phyloP scores from a whole-genome alignment of 1,140 invertebrate species.

The Teleopsis dalmanni region DNA sequence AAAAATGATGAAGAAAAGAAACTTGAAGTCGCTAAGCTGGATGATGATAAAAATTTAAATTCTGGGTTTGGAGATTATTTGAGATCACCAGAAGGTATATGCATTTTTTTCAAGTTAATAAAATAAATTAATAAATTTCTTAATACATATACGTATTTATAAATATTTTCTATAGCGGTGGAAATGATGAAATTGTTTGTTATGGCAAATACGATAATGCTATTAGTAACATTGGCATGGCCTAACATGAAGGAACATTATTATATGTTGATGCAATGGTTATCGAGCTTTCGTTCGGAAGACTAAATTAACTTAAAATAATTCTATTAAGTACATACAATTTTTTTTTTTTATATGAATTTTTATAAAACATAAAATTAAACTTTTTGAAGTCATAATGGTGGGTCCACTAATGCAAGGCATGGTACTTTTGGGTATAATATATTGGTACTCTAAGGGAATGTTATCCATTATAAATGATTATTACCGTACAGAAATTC shows the following conservation, averaged over 20 bases:
- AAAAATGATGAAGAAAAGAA: slow-evolving; percentile 15
- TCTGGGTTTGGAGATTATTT: slow-evolving; percentile 41
- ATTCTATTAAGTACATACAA: background rate
- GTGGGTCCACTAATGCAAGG: slow-evolving; percentile 39
- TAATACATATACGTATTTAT: background rate
- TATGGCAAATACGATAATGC: slow-evolving; percentile 38
- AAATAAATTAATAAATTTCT: background rate
- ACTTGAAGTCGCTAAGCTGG: slow-evolving; percentile 10
- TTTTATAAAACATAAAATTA: background rate
- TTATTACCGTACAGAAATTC: slow-evolving; percentile 39
- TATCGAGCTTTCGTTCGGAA: slow-evolving; percentile 20
- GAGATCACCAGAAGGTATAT: slow-evolving; percentile 39
- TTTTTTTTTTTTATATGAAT: background rate
- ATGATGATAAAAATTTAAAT: slow-evolving; percentile 35
- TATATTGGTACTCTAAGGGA: slow-evolving; percentile 35
- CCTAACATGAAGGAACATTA: slow-evolving; percentile 34
- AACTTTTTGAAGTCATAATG: slow-evolving; percentile 21
- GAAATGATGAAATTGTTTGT: slow-evolving; percentile 44
- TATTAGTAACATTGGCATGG: slow-evolving; percentile 42
- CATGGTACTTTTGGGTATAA: slow-evolving; percentile 34
- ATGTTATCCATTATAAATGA: slow-evolving; percentile 43
- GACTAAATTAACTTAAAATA: slow-evolving; percentile 10
- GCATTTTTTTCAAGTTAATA: background rate
- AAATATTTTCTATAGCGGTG: slow-evolving; percentile 24
- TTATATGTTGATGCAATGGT: slow-evolving; percentile 33